Percentiles rank a stretch among this genome's conserved stretches.
Evolutionary conservation across 2,113 vertebrate species (phyloP).

Genomic region (Struthidea cinerea): DNA sequence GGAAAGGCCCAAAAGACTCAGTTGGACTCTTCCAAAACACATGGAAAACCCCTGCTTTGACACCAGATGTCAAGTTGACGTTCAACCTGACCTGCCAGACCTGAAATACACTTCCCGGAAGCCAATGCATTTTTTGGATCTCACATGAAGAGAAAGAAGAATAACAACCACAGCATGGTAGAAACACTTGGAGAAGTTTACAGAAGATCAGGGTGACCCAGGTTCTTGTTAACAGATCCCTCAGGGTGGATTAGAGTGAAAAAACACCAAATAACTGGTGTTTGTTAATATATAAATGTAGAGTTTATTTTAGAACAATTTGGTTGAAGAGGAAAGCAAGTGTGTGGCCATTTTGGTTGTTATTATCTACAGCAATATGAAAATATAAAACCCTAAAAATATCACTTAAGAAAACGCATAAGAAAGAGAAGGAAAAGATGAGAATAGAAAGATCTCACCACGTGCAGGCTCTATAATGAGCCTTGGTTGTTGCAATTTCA

Average conservation of each 20-base stretch:
- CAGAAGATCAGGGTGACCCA: not conserved
- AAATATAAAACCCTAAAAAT: not conserved
- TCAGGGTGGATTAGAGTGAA: not conserved
- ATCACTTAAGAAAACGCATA: not conserved
- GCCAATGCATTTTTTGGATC: not conserved
- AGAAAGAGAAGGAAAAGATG: not conserved
- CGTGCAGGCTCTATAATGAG: too few relatives aligned
- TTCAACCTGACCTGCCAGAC: not conserved
- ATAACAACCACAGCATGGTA: not conserved
- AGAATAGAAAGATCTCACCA: not conserved
- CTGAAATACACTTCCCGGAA: not conserved
- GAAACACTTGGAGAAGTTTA: not conserved
- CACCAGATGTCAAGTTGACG: not conserved
- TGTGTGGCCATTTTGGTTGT: not conserved
- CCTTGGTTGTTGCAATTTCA: rapidly evolving
- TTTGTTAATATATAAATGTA: not conserved
- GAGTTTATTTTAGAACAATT: not conserved
- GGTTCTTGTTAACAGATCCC: not conserved
- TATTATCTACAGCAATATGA: not conserved
- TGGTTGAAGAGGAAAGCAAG: not conserved
- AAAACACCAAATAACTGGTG: not conserved
- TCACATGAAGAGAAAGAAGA: not conserved
- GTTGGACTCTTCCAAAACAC: not conserved
- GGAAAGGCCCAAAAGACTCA: not conserved
- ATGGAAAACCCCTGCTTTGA: not conserved